A percentile compares a stretch with the other conserved stretches of the same genome.
Conservation (phyloP, 35 echinoderm and acorn worm species). For the Apostichopus japonicus region DNA sequence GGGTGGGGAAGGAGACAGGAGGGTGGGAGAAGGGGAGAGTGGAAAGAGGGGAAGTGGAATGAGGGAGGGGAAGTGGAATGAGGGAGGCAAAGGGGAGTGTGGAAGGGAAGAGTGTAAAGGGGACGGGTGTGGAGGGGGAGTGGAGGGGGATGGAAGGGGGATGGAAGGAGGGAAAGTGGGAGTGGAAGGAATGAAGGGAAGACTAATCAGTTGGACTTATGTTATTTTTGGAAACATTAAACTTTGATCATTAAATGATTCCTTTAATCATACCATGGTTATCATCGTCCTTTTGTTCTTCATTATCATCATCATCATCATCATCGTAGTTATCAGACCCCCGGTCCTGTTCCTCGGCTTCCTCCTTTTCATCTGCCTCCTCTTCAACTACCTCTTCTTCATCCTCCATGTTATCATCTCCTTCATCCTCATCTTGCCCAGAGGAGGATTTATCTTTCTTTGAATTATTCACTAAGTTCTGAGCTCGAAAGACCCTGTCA, state of each 20-base stretch:
- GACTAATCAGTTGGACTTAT: too few species aligned
- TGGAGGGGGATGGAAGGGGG: too few species aligned
- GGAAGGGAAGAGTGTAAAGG: too few species aligned
- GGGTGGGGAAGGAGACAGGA: too few species aligned
- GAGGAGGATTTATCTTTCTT: constrained; percentile 4
- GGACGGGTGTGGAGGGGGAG: too few species aligned
- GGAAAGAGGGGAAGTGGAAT: too few species aligned
- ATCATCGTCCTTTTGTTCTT: constrained; percentile 31
- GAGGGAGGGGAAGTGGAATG: too few species aligned
- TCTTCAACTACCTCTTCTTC: constrained; percentile 45
- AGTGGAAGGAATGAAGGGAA: too few species aligned
- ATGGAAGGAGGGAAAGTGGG: too few species aligned
- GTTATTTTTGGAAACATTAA: too few species aligned
- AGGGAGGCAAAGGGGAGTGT: too few species aligned
- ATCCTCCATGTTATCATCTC: constrained; percentile 25
- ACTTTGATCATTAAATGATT: not conserved
- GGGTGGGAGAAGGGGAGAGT: too few species aligned
- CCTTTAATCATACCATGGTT: not conserved
- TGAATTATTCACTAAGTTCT: not conserved
- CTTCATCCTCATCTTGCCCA: constrained; percentile 6
- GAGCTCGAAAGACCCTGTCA: not conserved
- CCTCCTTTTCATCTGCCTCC: constrained; percentile 61
- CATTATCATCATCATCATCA: constrained; percentile 80
- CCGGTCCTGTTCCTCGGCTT: constrained; percentile 40
- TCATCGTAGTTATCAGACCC: constrained; percentile 48